Base-by-base conservation (phyloP, 2,888 invertebrate species). In the Antheraea yamamai region DNA sequence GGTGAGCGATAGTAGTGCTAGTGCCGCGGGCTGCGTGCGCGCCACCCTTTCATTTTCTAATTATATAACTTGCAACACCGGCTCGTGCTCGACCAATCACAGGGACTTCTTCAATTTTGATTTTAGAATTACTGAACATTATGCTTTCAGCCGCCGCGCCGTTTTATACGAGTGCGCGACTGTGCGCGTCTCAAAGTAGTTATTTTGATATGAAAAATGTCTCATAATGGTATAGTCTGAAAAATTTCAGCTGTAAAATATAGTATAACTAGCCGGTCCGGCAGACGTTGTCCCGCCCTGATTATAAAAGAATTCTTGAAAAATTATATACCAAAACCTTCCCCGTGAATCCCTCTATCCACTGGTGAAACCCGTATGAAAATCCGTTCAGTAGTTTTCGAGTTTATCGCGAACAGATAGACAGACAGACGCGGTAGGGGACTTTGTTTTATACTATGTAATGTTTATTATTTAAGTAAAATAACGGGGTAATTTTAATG, bases 21-120 rank as follows among this genome's bases (percentile, higher is more conserved):
- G 89, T 85, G 93, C 93, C 93, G 84, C 89, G 82, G 92, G 93
- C 92, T 86, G 91, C 90, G 90, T 92, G 89, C 88, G 92, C 92
- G 92, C 93, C 92, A 92, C 93, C 93, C 93, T 93, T 91, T 93
- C 93, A 93, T 94, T 93, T 93, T 94, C 93, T 93, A 93, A 94
- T 93, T 94, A 93, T 93, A 93, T 88, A 92, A 92, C 92, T 89
- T 91, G 92, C 91, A 92, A 92, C 91, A 89, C 91, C 86, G 92
- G 90, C 93, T 92, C 93, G 93, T 93, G 93, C 93, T 91, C 92
- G 91, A 92, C 92, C 83, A 82, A 80, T 83, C 81, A 74, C 77
- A 77, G 81, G 88, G 89, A 91, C 90, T 91, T 89, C 91, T 91
- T 84, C 89, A 91, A 88, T 90, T 92, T 91, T 89, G 88, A 89